Evolutionary conservation across 2,888 invertebrate genomes (phyloP), one percentile per base, ranked within the genome.

Genomic region (Parochlus steinenii): DNA sequence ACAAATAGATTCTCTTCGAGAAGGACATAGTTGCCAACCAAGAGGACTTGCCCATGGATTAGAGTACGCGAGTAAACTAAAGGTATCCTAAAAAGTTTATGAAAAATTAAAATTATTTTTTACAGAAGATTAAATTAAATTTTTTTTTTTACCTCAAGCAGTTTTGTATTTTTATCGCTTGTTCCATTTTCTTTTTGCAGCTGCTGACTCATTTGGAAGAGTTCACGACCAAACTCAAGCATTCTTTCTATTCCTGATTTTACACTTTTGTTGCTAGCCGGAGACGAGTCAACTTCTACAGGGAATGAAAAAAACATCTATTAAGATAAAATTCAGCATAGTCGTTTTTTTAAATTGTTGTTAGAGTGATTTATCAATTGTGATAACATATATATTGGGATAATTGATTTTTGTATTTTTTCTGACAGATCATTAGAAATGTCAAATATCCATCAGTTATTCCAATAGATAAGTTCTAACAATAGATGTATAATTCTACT

Each of bases 41-140:
- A 95, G 80, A 12, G 93, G 93, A 61, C 92, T 92, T 53, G 77
- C 79, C 90, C 90, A 93, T 19, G 95, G 97, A 66, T 97, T 93
- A 48, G 89, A 82, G 63, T 97, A 97, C 31, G 95, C 95, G 54
- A 97, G 67, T 54, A 97, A 70, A 65, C 93, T 93, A 68, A 95
- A 97, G 53, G 95, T 95, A 63, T 95, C 87, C 82, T 92, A 65
- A 17, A 42, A 33, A 40, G 23, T 33, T 23, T 24, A 31, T 28
- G 20, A 24, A 27, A 20, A 32, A 12, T 17, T 19, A 20, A 20
- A 28, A 28, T 29, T 17, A 11, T 7, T 6, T 20, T 3, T 7
- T 22, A 11, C 14, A 7, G 17, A 29, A 11, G 14, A 6, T 27
- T 12, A 16, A 7, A 8, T n/a, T 22, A 10, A 41, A 25, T 16